Evolutionary conservation across 2,888 invertebrate species (phyloP).

Genomic region (Phymatocera aterrima): DNA sequence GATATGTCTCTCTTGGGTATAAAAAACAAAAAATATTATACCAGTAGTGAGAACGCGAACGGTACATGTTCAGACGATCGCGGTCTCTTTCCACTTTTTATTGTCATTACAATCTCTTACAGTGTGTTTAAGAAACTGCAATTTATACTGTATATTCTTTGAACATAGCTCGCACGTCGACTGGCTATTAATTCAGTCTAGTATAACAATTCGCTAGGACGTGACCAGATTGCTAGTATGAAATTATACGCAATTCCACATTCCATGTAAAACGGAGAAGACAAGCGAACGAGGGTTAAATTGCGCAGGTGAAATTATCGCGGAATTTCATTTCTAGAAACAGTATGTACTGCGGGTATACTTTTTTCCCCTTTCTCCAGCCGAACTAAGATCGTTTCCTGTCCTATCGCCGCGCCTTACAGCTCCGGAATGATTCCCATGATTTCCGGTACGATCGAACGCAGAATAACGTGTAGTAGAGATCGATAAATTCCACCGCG

Average conservation of each 20-base stretch:
- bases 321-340: too few species aligned
- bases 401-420: background rate
- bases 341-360: too few species aligned
- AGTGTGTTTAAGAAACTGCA: slow-evolving; percentile 2
- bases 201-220: slow-evolving; percentile 5
- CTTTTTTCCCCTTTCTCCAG: background rate
- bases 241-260: background rate
- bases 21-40: background rate
- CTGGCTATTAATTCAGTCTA: slow-evolving; percentile 10
- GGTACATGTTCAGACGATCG: background rate
- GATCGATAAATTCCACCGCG: slow-evolving; percentile 34
- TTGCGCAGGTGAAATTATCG: too few species aligned
- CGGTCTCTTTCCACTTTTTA: background rate
- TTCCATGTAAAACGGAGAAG: background rate
- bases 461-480: background rate
- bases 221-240: slow-evolving; percentile 1
- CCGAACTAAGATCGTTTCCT: background rate
- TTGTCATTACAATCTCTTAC: too few species aligned
- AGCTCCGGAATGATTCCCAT: background rate
- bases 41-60: background rate
- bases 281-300: too few species aligned
- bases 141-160: background rate
- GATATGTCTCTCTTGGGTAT: background rate
- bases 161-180: slow-evolving; percentile 9
- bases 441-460: slow-evolving; percentile 12